Evolutionary conservation across 1,140 invertebrate species (phyloP), one percentile per base, ranked within the genome.

Genomic region (Eulimnadia texana): DNA sequence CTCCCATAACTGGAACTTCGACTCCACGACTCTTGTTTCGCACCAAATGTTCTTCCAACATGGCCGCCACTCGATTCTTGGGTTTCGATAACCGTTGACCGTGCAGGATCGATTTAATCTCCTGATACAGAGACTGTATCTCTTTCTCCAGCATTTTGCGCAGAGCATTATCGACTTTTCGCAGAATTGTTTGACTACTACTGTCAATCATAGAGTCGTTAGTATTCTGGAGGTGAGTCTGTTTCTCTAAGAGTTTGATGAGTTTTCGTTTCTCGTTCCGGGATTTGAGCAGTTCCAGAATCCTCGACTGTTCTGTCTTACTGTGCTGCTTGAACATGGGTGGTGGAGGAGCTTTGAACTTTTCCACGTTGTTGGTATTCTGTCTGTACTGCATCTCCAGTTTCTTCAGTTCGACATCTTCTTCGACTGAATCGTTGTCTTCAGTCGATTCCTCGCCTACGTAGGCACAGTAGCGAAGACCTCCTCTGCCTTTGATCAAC

Each of bases 401-500:
- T 16, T 59, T 49, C 11, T 24, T 24, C 3, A 10, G 3, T 20
- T 61, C 63, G 1, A 63, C 51, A n/a, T 28, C 64, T 47, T 60
- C 33, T 23, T 64, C 58, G 20, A 54, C 56, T 1, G 66, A 68
- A 64, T 84, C 82, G 6, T 82, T 60, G 66, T 85, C 83, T 69
- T 85, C 84, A 1, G 83, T 84, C 0, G 83, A 85, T 66, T 84
- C 79, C 66, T 87, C 84, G 1, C 85, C 85, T 57, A 88, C 86
- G 70, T 86, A 88, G 0, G 85, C 85, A 66, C 85, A 88, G 63
- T 85, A 82, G 66, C 84, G 81, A 0, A 88, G 72, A 71, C 86
- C 82, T 66, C 83, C 83, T 68, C 85, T 82, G 0, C 85, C 85
- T 66, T 82, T 76, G 42, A 88, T 84, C 67, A 87, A 80, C 50